Evolutionary conservation across 1,140 invertebrate genomes (phyloP).

Genomic region (Asbolus verrucosus): DNA sequence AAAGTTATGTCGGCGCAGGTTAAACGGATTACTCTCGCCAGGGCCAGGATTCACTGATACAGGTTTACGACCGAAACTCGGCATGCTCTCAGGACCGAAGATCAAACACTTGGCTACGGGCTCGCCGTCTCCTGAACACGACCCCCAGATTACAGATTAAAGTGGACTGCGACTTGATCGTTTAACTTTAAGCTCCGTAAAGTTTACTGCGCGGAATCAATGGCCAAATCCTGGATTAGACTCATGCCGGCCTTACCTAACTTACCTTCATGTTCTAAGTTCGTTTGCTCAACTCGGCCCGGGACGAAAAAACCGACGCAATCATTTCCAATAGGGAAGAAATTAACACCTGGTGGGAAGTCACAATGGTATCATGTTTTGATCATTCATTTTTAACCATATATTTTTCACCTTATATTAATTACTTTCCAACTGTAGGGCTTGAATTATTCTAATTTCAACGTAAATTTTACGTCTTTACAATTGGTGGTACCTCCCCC

Average conservation of each 20-base stretch:
- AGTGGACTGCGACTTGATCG: constrained; percentile 42
- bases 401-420: too few relatives aligned
- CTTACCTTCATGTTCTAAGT: constrained; percentile 34
- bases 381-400: too few relatives aligned
- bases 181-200: constrained; percentile 44
- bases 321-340: too few relatives aligned
- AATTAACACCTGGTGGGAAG: too few relatives aligned
- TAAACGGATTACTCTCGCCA: constrained; percentile 56
- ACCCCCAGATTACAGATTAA: constrained; percentile 37
- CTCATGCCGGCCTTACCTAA: constrained; percentile 26
- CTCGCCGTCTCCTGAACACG: too few relatives aligned
- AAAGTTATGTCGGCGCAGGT: constrained; percentile 59
- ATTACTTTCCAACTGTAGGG: too few relatives aligned
- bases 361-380: too few relatives aligned
- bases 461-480: too few relatives aligned
- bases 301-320: neutral
- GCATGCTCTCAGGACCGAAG: constrained; percentile 32
- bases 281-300: neutral
- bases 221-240: constrained; percentile 41
- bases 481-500: too few relatives aligned
- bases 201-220: constrained; percentile 44
- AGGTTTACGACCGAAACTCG: constrained; percentile 37
- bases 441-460: too few relatives aligned
- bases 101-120: constrained; percentile 40
- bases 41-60: constrained; percentile 35